phyloP scores from a whole-genome alignment of 2,113 vertebrate species.

The Suncus etruscus region DNA sequence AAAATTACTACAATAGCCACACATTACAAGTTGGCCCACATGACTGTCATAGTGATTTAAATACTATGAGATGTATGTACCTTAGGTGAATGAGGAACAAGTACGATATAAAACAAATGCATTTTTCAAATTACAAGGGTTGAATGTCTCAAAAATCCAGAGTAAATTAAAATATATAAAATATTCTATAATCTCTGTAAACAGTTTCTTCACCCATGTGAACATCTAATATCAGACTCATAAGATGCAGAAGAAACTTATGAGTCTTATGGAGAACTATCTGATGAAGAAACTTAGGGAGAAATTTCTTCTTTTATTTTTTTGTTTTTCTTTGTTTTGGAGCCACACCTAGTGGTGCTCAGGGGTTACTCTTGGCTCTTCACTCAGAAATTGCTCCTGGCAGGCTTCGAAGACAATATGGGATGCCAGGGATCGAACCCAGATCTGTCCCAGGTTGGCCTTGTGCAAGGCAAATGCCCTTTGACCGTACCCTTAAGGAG shows the following conservation, averaged over 20 bases:
- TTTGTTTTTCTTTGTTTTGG: too few relatives aligned
- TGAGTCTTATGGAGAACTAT: too few relatives aligned
- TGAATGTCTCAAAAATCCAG: neutral
- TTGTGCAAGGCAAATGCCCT: too few relatives aligned
- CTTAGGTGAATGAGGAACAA: neutral
- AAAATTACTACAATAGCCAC: neutral
- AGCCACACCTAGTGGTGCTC: too few relatives aligned
- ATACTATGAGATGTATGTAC: neutral
- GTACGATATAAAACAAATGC: neutral
- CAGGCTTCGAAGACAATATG: too few relatives aligned
- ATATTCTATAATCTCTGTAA: neutral
- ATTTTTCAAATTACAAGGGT: neutral
- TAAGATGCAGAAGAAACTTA: neutral
- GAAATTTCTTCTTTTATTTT: too few relatives aligned
- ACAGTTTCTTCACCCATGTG: neutral
- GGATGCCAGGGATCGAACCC: too few relatives aligned
- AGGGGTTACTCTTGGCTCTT: too few relatives aligned
- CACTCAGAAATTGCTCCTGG: too few relatives aligned
- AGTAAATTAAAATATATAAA: neutral
- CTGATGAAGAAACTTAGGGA: too few relatives aligned
- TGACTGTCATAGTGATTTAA: neutral
- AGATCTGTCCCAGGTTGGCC: too few relatives aligned
- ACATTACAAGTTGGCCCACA: neutral
- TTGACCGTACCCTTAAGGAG: too few relatives aligned
- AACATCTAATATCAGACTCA: neutral